Base-by-base conservation (phyloP, 2,888 invertebrate genomes). In the Euproctis similis region DNA sequence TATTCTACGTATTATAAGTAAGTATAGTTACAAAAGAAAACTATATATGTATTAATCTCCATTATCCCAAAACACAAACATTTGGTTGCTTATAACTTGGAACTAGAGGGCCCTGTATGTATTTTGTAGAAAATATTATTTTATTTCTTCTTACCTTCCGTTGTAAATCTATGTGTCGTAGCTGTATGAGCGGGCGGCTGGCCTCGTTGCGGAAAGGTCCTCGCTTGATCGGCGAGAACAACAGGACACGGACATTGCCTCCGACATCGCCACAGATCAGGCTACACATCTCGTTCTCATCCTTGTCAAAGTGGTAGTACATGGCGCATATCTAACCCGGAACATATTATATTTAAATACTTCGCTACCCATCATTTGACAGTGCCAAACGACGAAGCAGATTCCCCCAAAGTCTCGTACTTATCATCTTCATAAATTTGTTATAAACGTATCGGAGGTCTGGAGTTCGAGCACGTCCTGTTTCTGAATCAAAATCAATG, bases 231-330 rank as follows among this genome's bases (percentile, higher is more conserved):
- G 90, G 76, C 14, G 86, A 86, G 64, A 92, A 92, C 28, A 81
- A 72, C 31, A 93, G 73, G 24, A 91, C 75, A 31, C 86, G 86
- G 12, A 93, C 86, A 59, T 87, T 88, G 6, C 95, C 95, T 2
- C 87, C 88, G 53, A 87, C 89, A 63, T 95, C 94, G 1, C 94
- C 95, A 38, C 91, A 80, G 14, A 93, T 64, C 37, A 95, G 67
- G 35, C 88, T 87, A 9, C 90, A 88, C 16, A 87, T 74, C 45
- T 88, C 86, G 4, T 80, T 71, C n/a, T 68, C 50, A 44, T 88
- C 81, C 43, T 74, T 59, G 43, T 82, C 69, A 59, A 90, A 90
- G 55, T 87, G 86, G 66, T 91, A 92, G 60, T 86, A 46, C 80
- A 85, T 75, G 12, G 81, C 67, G 53, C 78, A 75, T 40, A 85